phyloP scores from a whole-genome alignment of 2,888 invertebrate species.

The Patella depressa region DNA sequence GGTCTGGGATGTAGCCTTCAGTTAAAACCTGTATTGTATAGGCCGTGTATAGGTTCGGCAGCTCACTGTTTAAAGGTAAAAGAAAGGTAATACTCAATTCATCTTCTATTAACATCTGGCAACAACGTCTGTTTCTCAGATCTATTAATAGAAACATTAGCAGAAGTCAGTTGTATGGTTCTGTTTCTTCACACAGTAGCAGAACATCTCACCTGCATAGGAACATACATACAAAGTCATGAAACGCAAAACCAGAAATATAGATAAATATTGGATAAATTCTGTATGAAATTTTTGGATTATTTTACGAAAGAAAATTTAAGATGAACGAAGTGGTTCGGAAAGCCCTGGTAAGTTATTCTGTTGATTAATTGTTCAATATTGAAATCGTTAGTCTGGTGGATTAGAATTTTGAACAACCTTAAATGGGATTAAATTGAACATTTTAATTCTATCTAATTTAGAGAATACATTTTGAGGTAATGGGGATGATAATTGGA shows the following conservation, averaged over 20 bases:
- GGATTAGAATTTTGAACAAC: too few relatives aligned
- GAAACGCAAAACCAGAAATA: not conserved
- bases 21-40: too few relatives aligned
- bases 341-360: conserved; percentile 1
- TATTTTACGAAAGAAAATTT: not conserved
- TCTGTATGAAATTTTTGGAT: not conserved
- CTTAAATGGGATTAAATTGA: too few relatives aligned
- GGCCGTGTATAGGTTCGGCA: too few relatives aligned
- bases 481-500: too few relatives aligned
- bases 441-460: too few relatives aligned
- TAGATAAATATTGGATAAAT: not conserved
- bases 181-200: conserved; percentile 2
- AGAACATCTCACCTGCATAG: conserved; percentile 1
- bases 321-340: conserved; percentile 8
- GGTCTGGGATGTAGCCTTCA: too few relatives aligned
- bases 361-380: not conserved
- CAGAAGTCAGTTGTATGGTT: not conserved
- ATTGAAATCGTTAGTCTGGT: too few relatives aligned
- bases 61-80: not conserved
- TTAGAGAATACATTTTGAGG: too few relatives aligned
- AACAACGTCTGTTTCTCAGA: conserved; percentile 8
- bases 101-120: conserved; percentile 1
- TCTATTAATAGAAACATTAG: conserved; percentile 8
- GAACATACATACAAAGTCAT: too few relatives aligned
- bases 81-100: conserved; percentile 8